Percentiles rank a stretch among this genome's conserved stretches.
These are phyloP conservation scores for Dicyrtoma fusca DNA, from an alignment of 2,888 invertebrate genomes.

Conservation along the genomic window DNA sequence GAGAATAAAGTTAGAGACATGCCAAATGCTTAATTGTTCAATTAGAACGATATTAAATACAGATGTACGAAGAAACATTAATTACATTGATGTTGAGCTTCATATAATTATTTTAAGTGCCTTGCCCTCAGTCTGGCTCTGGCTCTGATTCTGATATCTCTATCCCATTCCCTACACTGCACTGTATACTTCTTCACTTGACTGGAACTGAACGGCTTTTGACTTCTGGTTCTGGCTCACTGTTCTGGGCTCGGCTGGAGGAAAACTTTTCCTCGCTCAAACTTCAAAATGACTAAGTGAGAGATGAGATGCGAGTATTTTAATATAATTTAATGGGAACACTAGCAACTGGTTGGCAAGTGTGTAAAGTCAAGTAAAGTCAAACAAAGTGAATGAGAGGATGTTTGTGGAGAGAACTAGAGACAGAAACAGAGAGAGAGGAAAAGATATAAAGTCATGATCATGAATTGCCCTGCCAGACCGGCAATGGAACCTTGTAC, in stretches of 20 bases:
- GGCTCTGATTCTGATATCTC: no score
- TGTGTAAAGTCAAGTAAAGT: background rate
- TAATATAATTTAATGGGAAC: constrained; percentile 33
- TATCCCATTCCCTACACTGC: no score
- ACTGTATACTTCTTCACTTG: background rate
- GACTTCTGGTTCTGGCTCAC: background rate
- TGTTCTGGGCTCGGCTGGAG: background rate
- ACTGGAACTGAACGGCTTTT: no score
- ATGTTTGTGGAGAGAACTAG: background rate
- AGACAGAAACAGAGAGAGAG: constrained; percentile 9
- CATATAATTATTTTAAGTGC: constrained; percentile 27
- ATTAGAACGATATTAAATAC: constrained; percentile 8
- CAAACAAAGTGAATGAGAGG: constrained; percentile 2
- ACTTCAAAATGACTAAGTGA: background rate
- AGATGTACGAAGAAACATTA: background rate
- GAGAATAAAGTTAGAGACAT: background rate
- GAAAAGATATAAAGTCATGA: constrained; percentile 3
- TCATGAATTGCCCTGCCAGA: background rate
- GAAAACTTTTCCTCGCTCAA: constrained; percentile 7
- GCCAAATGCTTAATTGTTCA: constrained; percentile 6
- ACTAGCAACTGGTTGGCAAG: constrained; percentile 27
- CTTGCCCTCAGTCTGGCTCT: background rate
- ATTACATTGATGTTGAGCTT: constrained; percentile 19
- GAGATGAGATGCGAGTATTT: constrained; percentile 23
- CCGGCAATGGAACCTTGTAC: no score